These are phyloP conservation scores for Lepilemur ruficaudatus DNA, from an alignment of 2,797 vertebrate species.

Conservation along the genomic window DNA sequence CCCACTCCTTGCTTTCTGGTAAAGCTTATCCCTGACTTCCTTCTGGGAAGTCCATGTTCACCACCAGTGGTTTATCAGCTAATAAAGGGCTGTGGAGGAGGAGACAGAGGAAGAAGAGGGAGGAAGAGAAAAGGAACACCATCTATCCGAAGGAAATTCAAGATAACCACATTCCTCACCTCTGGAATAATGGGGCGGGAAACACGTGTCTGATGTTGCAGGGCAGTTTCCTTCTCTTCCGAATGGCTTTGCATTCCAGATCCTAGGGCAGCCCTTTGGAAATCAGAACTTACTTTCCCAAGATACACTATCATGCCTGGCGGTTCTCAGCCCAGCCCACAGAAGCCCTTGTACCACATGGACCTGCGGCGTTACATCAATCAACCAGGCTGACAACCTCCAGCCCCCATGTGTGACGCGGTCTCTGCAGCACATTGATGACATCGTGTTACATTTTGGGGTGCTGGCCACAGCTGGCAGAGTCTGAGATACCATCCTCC, in stretches of 20 bases:
- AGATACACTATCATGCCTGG: not conserved
- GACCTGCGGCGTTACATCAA: not conserved
- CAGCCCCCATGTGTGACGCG: accelerated
- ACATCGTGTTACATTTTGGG: not conserved
- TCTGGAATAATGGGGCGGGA: slow-evolving; percentile 55
- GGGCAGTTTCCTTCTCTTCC: slow-evolving; percentile 18
- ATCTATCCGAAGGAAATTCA: slow-evolving; percentile 12
- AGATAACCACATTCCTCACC: slow-evolving; percentile 56
- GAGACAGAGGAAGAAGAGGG: slow-evolving; percentile 31
- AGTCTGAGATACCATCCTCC: not conserved
- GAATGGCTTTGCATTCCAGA: slow-evolving; percentile 32
- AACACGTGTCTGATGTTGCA: not conserved
- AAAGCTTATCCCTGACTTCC: not conserved
- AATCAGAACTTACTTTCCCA: not conserved
- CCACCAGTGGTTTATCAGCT: not conserved
- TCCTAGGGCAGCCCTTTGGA: not conserved
- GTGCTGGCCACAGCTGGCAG: not conserved
- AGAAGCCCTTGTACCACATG: not conserved
- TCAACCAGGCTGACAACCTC: too few species aligned
- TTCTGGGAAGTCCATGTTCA: not conserved
- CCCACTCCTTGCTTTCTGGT: not conserved
- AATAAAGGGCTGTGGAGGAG: not conserved
- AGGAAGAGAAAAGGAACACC: slow-evolving; percentile 1
- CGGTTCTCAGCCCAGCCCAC: not conserved
- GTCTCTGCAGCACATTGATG: not conserved